phyloP scores from a whole-genome alignment of 1,140 invertebrate genomes.

The Hyposmocoma kahamanoa region DNA sequence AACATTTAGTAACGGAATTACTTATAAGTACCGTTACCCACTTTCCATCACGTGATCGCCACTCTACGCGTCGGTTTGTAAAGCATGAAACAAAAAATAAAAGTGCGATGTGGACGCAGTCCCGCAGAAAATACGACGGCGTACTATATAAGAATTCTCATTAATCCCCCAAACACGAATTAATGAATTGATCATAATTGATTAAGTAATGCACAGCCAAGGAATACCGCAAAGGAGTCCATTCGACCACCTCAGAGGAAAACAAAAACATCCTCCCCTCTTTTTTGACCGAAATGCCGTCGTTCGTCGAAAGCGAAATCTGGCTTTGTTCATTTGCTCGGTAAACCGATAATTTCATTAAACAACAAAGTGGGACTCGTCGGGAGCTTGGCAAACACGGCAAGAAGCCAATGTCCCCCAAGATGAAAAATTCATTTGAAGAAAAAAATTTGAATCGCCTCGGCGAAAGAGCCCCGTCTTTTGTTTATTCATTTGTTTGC shows the following conservation, averaged over 20 bases:
- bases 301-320: constrained; percentile 64
- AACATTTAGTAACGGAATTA: no score
- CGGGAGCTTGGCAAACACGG: constrained; percentile 59
- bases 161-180: constrained; percentile 62
- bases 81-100: no score
- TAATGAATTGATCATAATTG: constrained; percentile 72
- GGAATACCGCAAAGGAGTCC: constrained; percentile 60
- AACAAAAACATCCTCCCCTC: constrained; percentile 66
- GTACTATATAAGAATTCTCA: constrained; percentile 20
- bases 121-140: background rate
- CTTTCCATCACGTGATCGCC: no score
- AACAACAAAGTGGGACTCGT: constrained; percentile 68
- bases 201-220: constrained; percentile 56
- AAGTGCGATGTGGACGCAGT: no score
- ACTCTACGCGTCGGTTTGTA: no score
- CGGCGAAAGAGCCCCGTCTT: constrained; percentile 32
- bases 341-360: constrained; percentile 74
- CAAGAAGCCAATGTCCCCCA: constrained; percentile 70
- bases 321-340: constrained; percentile 72
- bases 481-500: constrained; percentile 4
- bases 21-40: no score
- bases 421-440: constrained; percentile 66
- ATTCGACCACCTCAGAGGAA: constrained; percentile 52
- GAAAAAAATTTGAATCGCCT: constrained; percentile 60
- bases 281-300: constrained; percentile 70